Evolutionary conservation across 2,797 vertebrate species (phyloP), one percentile per base, ranked within the genome.

Genomic region (Pyrrhura leucotis): DNA sequence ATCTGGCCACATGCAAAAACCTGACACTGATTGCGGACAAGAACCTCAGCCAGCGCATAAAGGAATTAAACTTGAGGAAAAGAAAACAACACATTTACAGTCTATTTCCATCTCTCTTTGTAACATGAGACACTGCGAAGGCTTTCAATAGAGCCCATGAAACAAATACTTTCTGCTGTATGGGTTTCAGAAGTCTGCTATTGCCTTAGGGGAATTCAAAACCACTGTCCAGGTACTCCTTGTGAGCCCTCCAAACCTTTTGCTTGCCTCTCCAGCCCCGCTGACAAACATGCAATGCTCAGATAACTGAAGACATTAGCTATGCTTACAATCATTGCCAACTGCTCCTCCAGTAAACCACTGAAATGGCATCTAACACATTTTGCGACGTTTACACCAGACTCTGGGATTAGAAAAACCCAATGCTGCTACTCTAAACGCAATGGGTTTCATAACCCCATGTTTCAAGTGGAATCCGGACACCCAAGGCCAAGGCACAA

Each of bases 281-380:
- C 81, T 21, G 59, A 73, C 80, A 90, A 39, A 83, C 86, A 79
- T 37, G 29, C 65, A 58, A 35, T 8, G 0, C 12, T 67, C 63
- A 72, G 91, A 68, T 3, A 63, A 93, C 76, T 33, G 42, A 79
- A 95, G 93, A 56, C 62, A 65, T 11, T 37, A 65, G 76, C 54
- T 80, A 73, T n/a, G 47, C 68, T 88, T 68, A 84, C 61, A 75
- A 53, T 44, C 21, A 3, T 6, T 5, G 6, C 63, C 77, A 84
- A 53, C 71, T 73, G 33, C 14, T 22, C 87, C 90, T 93, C 93
- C 86, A 51, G 93, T 94, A 93, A 78, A 50, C 42, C n/a, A 6
- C 61, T 77, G 63, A 83, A 86, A 51, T 11, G 23, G 91, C 76
- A 89, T 51, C 92, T 78, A 59, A 90, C 81, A 83, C 40, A 3